A percentile compares a stretch with the other conserved stretches of the same genome.
Conservation (phyloP, 2,113 vertebrate species). For the Todiramphus saurophagus region DNA sequence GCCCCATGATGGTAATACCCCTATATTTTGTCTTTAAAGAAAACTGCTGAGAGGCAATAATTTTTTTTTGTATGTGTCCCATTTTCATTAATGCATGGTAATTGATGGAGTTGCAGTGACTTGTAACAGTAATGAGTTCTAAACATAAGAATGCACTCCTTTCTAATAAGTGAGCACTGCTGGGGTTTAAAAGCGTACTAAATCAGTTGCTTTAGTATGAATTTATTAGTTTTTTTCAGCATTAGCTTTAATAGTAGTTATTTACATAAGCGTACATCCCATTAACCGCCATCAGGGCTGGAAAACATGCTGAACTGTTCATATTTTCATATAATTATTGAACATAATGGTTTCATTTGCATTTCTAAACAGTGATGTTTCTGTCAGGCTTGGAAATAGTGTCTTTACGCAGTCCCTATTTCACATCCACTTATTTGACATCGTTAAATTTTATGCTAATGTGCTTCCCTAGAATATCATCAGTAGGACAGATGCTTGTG, state of each 20-base stretch:
- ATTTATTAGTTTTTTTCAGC: constrained; percentile 88
- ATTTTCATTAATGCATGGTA: constrained; percentile 85
- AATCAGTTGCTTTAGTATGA: constrained; percentile 88
- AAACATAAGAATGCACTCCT: constrained; percentile 86
- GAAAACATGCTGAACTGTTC: constrained; percentile 89
- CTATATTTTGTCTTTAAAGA: constrained; percentile 83
- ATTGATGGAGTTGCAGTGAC: constrained; percentile 85
- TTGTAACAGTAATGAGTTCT: constrained; percentile 86
- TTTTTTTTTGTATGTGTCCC: constrained; percentile 82
- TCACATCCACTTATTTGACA: constrained; percentile 87
- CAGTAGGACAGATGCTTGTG: constrained; percentile 84
- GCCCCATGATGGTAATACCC: constrained; percentile 78
- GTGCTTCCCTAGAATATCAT: constrained; percentile 82
- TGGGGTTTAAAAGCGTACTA: constrained; percentile 86
- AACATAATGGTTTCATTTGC: constrained; percentile 89
- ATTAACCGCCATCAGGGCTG: constrained; percentile 87
- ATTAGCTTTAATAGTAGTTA: constrained; percentile 90
- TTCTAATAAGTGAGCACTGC: constrained; percentile 86
- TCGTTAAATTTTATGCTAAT: constrained; percentile 88
- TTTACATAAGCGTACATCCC: constrained; percentile 89
- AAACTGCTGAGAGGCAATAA: constrained; percentile 84
- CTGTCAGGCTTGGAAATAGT: constrained; percentile 85
- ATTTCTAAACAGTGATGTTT: constrained; percentile 87
- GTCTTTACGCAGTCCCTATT: constrained; percentile 84
- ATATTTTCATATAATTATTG: constrained; percentile 91